These are phyloP conservation scores for Oophaga sylvatica DNA, from an alignment of 2,797 vertebrate genomes.

Conservation along the genomic window DNA sequence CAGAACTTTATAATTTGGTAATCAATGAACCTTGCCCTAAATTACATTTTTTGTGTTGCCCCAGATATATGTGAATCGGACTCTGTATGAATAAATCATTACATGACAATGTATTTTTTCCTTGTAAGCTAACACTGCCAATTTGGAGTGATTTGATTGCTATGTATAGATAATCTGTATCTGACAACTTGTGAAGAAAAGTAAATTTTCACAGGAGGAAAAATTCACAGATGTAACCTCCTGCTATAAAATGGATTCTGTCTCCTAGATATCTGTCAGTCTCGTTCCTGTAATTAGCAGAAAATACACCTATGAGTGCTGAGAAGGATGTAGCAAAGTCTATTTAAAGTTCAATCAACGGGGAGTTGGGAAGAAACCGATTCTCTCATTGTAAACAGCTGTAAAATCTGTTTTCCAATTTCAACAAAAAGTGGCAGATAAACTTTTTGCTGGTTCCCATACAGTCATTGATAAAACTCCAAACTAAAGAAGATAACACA, in stretches of 20 bases:
- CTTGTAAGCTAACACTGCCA: not conserved
- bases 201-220: not conserved
- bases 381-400: conserved; percentile 6
- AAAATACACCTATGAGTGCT: conserved; percentile 36
- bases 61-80: too few relatives aligned
- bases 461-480: not conserved
- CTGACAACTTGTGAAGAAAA: conserved; percentile 36
- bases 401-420: conserved; percentile 14
- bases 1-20: too few relatives aligned
- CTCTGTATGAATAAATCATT: not conserved
- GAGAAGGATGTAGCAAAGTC: conserved; percentile 30
- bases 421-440: not conserved
- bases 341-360: conserved; percentile 51
- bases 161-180: conserved; percentile 25
- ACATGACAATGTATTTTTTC: not conserved
- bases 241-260: conserved; percentile 54
- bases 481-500: not conserved
- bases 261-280: conserved; percentile 51
- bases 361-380: not conserved
- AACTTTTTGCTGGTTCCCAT: not conserved
- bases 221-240: conserved; percentile 54
- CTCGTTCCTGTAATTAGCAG: conserved; percentile 55
- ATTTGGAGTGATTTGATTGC: not conserved
- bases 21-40: too few relatives aligned
- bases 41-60: too few relatives aligned